Evolutionary conservation across 2,797 vertebrate species (phyloP).

Genomic region (Dicrostonyx torquatus): DNA sequence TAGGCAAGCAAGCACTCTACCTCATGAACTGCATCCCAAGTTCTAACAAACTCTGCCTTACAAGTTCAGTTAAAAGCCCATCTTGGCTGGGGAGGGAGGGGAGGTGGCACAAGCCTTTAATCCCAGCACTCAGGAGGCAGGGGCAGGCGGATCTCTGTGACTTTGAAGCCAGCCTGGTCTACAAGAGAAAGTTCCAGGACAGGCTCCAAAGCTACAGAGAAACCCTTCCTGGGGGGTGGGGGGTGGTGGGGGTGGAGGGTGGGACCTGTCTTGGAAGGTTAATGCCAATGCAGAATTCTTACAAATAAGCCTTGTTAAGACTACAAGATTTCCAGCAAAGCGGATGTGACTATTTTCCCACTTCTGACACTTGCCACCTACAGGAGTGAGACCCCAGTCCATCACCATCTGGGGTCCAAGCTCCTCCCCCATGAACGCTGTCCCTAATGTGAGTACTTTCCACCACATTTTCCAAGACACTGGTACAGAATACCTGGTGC

Average conservation of each 20-base stretch:
- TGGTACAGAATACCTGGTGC: neutral
- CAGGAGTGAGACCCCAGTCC: neutral
- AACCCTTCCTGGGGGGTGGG: too few species aligned
- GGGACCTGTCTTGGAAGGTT: neutral
- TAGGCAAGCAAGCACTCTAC: neutral
- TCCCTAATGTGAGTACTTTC: neutral
- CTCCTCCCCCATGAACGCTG: neutral
- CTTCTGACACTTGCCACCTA: neutral
- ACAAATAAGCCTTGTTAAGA: neutral
- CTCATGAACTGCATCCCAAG: neutral
- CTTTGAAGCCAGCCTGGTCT: too few species aligned
- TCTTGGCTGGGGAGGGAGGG: too few species aligned
- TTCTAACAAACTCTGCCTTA: neutral
- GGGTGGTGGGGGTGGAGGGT: too few species aligned
- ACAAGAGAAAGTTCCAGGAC: too few species aligned
- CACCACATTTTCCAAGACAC: constrained; percentile 6
- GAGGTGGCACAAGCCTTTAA: too few species aligned
- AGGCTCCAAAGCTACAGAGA: too few species aligned
- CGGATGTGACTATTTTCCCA: accelerated
- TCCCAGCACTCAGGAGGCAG: too few species aligned
- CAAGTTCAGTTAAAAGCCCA: neutral
- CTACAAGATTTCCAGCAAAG: constrained; percentile 26
- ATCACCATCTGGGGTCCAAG: neutral
- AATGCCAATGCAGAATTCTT: neutral
- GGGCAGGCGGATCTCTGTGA: too few species aligned